Percentiles rank a stretch among this genome's conserved stretches.
Conservation (phyloP, 2,113 vertebrate genomes). For the Bothrops jararaca region DNA sequence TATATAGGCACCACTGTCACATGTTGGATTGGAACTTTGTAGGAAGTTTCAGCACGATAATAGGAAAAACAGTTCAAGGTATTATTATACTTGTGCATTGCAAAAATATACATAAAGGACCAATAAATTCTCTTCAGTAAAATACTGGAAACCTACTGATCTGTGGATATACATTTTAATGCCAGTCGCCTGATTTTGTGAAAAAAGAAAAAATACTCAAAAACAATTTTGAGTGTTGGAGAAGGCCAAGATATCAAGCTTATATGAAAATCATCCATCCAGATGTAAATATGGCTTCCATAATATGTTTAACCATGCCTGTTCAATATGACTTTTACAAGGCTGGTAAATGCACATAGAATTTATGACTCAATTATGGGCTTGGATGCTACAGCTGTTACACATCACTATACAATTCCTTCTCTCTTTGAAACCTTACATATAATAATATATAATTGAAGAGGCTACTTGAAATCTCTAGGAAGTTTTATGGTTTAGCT, state of each 20-base stretch:
- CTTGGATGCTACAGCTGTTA: neutral
- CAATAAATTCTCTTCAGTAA: no score
- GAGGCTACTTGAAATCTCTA: neutral
- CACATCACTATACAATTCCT: neutral
- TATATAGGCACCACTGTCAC: neutral
- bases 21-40: neutral
- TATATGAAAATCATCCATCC: neutral
- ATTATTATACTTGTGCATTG: neutral
- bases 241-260: neutral
- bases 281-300: neutral
- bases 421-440: neutral
- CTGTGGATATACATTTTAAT: no score
- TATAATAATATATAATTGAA: neutral
- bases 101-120: no score
- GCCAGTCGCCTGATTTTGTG: no score
- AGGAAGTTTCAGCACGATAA: neutral
- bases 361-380: neutral
- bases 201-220: no score
- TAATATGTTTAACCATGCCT: neutral
- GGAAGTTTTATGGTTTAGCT: neutral
- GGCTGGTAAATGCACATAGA: neutral
- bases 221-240: no score
- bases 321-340: neutral
- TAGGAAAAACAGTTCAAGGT: neutral
- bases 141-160: no score